These are phyloP conservation scores for Coleophora deauratella DNA, from an alignment of 2,888 invertebrate genomes.

Conservation along the genomic window DNA sequence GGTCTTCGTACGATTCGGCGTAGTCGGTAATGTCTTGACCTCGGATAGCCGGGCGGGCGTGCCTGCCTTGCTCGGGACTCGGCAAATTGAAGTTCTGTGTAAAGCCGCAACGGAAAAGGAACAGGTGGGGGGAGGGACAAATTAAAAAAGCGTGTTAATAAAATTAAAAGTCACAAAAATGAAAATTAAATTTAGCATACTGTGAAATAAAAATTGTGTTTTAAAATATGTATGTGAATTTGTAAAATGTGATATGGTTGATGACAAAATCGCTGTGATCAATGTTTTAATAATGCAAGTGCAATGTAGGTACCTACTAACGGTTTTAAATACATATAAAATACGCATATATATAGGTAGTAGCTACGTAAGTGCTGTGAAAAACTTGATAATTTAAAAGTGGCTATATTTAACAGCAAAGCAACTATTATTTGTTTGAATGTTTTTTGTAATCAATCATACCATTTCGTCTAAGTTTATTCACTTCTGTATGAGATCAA, in stretches of 20 bases:
- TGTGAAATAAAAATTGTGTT: slow-evolving; percentile 31
- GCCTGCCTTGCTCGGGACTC: slow-evolving; percentile 42
- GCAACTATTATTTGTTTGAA: no score
- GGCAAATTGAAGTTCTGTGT: slow-evolving; percentile 69
- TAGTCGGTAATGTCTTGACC: slow-evolving; percentile 50
- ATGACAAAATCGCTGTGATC: slow-evolving; percentile 9
- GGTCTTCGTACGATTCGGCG: slow-evolving; percentile 40
- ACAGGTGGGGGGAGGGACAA: slow-evolving; percentile 54
- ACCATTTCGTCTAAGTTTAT: slow-evolving; percentile 36
- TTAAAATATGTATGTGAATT: slow-evolving; percentile 22
- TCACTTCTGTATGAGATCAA: slow-evolving; percentile 29
- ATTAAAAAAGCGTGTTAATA: slow-evolving; percentile 76
- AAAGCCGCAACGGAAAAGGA: slow-evolving; percentile 42
- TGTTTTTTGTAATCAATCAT: slow-evolving; percentile 46
- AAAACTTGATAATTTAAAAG: slow-evolving; percentile 14
- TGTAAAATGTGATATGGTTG: slow-evolving; percentile 18
- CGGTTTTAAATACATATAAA: not conserved
- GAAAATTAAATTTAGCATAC: slow-evolving; percentile 49
- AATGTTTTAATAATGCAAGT: slow-evolving; percentile 4
- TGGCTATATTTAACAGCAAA: not conserved
- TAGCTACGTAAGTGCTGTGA: slow-evolving; percentile 18
- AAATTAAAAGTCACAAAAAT: slow-evolving; percentile 51
- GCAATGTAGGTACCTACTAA: no score
- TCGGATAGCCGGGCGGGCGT: slow-evolving; percentile 34
- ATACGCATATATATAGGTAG: slow-evolving; percentile 25